Percentiles rank a stretch among this genome's conserved stretches.
phyloP scores from a whole-genome alignment of 2,888 invertebrate genomes.

The Acanthacorydalis orientalis region DNA sequence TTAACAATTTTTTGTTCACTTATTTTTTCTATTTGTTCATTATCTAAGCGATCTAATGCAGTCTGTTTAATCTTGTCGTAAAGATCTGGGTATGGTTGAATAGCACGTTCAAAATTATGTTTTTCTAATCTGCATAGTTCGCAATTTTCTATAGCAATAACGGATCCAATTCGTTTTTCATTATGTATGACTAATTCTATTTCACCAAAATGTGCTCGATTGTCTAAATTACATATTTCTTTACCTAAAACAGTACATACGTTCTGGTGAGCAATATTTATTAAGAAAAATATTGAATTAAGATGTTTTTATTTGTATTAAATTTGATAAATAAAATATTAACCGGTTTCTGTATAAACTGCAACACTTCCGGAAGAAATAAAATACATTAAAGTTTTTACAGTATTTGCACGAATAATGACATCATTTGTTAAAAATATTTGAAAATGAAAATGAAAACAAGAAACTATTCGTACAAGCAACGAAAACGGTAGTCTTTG shows the following conservation, averaged over 20 bases:
- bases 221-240: slow-evolving; percentile 31
- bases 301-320: too few species aligned
- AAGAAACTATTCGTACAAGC: slow-evolving; percentile 30
- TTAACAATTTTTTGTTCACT: too few species aligned
- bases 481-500: slow-evolving; percentile 30
- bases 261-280: too few species aligned
- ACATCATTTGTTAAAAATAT: slow-evolving; percentile 35
- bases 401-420: slow-evolving; percentile 30
- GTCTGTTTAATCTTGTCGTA: slow-evolving; percentile 28
- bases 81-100: slow-evolving; percentile 27
- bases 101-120: slow-evolving; percentile 23
- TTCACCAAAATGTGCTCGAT: slow-evolving; percentile 37
- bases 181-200: slow-evolving; percentile 24
- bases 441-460: slow-evolving; percentile 30
- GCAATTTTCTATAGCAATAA: slow-evolving; percentile 25
- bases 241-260: slow-evolving; percentile 16
- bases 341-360: slow-evolving; percentile 29
- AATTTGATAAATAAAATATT: slow-evolving; percentile 12
- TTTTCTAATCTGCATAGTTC: slow-evolving; percentile 25
- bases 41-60: slow-evolving; percentile 30
- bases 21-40: slow-evolving; percentile 21
- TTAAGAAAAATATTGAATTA: too few species aligned
- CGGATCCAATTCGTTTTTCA: slow-evolving; percentile 21
- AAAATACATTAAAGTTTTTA: slow-evolving; percentile 38
- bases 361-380: slow-evolving; percentile 37